These are phyloP conservation scores for Silurus meridionalis DNA, from an alignment of 2,113 vertebrate genomes.

Conservation along the genomic window DNA sequence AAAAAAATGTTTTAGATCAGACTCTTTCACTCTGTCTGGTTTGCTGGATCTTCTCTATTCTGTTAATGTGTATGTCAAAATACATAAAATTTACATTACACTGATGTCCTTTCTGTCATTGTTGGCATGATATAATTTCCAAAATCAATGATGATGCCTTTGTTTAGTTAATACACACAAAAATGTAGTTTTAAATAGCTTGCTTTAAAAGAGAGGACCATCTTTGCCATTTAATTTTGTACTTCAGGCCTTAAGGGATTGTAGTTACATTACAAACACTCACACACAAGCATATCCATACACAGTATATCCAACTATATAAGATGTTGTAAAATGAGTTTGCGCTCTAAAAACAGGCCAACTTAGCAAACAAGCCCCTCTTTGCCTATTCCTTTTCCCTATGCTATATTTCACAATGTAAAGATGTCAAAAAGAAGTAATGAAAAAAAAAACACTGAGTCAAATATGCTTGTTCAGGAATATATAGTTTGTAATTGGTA, in stretches of 20 bases:
- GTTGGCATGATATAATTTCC: neutral
- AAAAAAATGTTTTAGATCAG: neutral
- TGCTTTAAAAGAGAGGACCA: neutral
- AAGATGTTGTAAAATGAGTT: slow-evolving; percentile 51
- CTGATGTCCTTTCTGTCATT: neutral
- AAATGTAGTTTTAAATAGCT: neutral
- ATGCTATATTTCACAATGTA: slow-evolving; percentile 51
- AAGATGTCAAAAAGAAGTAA: slow-evolving; percentile 60
- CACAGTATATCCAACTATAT: slow-evolving; percentile 54
- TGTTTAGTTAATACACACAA: neutral
- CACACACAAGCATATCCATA: slow-evolving; percentile 50
- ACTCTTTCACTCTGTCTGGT: neutral
- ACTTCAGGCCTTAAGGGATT: slow-evolving; percentile 7
- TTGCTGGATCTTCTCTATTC: neutral
- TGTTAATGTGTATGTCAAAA: neutral
- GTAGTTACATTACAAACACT: neutral
- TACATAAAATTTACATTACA: neutral
- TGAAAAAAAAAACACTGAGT: slow-evolving; percentile 16
- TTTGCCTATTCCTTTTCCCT: slow-evolving; percentile 34
- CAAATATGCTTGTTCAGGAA: neutral
- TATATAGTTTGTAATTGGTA: neutral
- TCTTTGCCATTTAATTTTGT: neutral
- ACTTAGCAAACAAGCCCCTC: slow-evolving; percentile 18
- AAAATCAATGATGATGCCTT: neutral
- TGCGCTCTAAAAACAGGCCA: slow-evolving; percentile 47